A percentile compares a stretch with the other conserved stretches of the same genome.
phyloP scores from a whole-genome alignment of 1,140 invertebrate species.

The Plodia interpunctella region DNA sequence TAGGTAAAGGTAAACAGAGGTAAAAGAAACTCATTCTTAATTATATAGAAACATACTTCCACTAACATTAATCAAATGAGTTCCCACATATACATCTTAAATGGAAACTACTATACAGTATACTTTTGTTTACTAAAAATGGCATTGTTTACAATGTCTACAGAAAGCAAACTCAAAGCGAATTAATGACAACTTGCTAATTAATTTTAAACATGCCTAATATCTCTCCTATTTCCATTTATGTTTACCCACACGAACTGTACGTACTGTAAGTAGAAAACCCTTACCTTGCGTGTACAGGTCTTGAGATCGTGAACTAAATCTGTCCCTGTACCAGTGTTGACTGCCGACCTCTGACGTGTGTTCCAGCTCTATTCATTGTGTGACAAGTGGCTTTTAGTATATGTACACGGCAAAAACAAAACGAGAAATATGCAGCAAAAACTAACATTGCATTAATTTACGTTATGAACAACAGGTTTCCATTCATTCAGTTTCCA shows the following conservation, averaged over 20 bases:
- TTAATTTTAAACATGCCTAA: no score
- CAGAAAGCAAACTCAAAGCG: no score
- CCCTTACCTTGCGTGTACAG: constrained; percentile 74
- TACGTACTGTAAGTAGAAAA: constrained; percentile 10
- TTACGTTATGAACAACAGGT: no score
- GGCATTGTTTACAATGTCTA: no score
- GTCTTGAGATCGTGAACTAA: constrained; percentile 79
- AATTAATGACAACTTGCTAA: no score
- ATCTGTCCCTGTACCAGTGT: constrained; percentile 79
- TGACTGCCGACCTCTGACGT: constrained; percentile 76
- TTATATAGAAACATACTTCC: no score
- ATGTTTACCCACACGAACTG: neutral
- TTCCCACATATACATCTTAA: neutral
- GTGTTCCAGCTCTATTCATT: constrained; percentile 75
- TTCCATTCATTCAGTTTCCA: no score
- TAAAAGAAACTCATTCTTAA: neutral
- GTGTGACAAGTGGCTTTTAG: constrained; percentile 69
- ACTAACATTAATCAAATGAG: no score
- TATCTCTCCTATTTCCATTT: neutral
- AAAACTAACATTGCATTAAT: no score
- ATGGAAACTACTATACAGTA: neutral
- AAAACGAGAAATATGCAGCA: constrained; percentile 44
- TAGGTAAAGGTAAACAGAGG: neutral
- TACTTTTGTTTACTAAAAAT: no score
- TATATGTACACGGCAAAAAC: constrained; percentile 74